Evolutionary conservation across 2,888 invertebrate species (phyloP), one percentile per base, ranked within the genome.

Genomic region (Philereme vetulata): DNA sequence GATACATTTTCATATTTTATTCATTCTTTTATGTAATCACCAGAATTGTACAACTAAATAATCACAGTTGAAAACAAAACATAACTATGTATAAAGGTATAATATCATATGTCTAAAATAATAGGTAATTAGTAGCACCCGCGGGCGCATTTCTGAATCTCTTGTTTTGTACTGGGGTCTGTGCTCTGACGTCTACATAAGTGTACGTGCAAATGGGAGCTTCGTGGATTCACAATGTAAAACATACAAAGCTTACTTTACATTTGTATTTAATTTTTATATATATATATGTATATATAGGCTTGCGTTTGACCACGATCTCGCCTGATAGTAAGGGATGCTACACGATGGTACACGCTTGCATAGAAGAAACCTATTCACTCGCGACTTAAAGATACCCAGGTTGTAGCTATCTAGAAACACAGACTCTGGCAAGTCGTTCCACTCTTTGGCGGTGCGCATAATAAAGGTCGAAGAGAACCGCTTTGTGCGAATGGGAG

Each of bases 31-130:
- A 91, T 92, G 86, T 91, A 89, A 89, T 90, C 86, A 89, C 90
- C 90, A 89, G 90, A 92, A 88, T 92, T 92, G 93, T 93, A 93
- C 90, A 93, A 92, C 93, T 93, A 93, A 93, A 91, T 90, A 93
- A 93, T 93, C 93, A 93, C 93, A 93, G 93, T 93, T 91, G 86
- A 93, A 70, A 93, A 93, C 90, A 88, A 92, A 93, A 92, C 88
- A 83, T 86, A 88, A 85, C 80, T 84, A 84, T 81, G 78, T 83
- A 80, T 76, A 79, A 81, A 74, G 71, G 71, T 77, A 73, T 70
- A 67, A 67, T 75, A 80, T 81, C 84, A 82, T 85, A 84, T 77
- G 79, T 85, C 80, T 88, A 82, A 86, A 87, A 81, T 79, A 82
- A 88, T 84, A 84, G 58, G 69, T 76, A 75, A 70, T 67, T 68